A percentile compares a stretch with the other conserved stretches of the same genome.
These are phyloP conservation scores for Hymenopus coronatus DNA, from an alignment of 2,888 invertebrate species.

Conservation along the genomic window DNA sequence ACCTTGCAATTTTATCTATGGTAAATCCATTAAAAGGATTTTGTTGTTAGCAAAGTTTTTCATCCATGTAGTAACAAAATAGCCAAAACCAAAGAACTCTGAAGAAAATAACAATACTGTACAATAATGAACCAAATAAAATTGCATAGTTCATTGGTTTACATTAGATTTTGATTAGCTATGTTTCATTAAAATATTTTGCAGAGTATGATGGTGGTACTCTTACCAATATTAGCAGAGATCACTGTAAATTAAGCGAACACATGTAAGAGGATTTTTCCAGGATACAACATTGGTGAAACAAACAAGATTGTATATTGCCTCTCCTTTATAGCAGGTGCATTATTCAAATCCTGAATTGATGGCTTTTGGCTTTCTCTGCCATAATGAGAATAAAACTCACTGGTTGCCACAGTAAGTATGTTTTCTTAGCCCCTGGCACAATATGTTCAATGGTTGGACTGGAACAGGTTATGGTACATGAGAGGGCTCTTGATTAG, in stretches of 20 bases:
- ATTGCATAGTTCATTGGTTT: neutral
- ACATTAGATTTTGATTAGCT: neutral
- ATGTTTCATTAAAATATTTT: neutral
- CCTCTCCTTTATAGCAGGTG: neutral
- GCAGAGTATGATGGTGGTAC: neutral
- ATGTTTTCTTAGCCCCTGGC: neutral
- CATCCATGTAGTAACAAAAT: neutral
- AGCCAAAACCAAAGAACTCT: neutral
- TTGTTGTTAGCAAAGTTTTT: neutral
- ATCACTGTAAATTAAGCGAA: neutral
- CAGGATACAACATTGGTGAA: neutral
- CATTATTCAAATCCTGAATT: neutral
- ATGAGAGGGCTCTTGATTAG: conserved; percentile 35
- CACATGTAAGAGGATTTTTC: neutral
- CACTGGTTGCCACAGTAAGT: neutral
- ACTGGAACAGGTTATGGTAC: conserved; percentile 18
- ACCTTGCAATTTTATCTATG: neutral
- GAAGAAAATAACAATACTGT: neutral
- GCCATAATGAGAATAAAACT: neutral
- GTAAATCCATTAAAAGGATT: neutral
- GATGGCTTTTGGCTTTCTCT: neutral
- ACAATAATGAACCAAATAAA: neutral
- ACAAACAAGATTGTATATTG: neutral
- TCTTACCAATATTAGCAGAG: neutral
- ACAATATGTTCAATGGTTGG: neutral